Conservation (phyloP, 2,797 vertebrate species). For the Pseudomugil gertrudae region DNA sequence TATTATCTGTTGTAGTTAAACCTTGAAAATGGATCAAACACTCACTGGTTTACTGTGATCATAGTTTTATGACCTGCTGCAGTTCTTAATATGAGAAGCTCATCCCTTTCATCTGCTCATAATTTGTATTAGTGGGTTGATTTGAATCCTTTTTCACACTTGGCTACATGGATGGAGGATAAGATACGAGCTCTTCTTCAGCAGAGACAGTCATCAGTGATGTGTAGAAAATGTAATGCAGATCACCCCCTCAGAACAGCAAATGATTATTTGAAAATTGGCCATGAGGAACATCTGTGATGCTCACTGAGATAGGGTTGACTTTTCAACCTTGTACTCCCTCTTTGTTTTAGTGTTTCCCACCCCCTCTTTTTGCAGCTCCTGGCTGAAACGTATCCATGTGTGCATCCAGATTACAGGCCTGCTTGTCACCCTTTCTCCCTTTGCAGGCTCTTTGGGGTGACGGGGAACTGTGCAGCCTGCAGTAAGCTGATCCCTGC, state of each 20-base stretch:
- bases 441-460: slow-evolving; percentile 91
- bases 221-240: slow-evolving; percentile 23
- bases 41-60: slow-evolving; percentile 16
- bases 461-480: slow-evolving; percentile 95
- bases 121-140: slow-evolving; percentile 22
- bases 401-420: slow-evolving; percentile 52
- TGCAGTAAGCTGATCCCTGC: slow-evolving; percentile 98
- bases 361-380: background rate
- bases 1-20: background rate
- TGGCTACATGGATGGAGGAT: slow-evolving; percentile 22
- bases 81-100: slow-evolving; percentile 25
- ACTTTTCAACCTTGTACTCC: slow-evolving; percentile 6
- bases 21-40: slow-evolving; percentile 20
- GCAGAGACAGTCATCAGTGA: slow-evolving; percentile 14
- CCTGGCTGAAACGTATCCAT: slow-evolving; percentile 40
- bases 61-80: slow-evolving; percentile 16
- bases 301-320: slow-evolving; percentile 7
- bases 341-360: slow-evolving; percentile 14
- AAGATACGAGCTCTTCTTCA: slow-evolving; percentile 17
- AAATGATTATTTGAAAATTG: slow-evolving; percentile 25
- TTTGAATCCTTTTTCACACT: slow-evolving; percentile 31
- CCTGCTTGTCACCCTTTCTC: slow-evolving; percentile 55
- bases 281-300: slow-evolving; percentile 2
- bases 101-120: slow-evolving; percentile 16
- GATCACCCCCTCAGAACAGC: slow-evolving; percentile 14